Conservation (phyloP, 2,113 vertebrate species). For the Stigmatopora nigra region DNA sequence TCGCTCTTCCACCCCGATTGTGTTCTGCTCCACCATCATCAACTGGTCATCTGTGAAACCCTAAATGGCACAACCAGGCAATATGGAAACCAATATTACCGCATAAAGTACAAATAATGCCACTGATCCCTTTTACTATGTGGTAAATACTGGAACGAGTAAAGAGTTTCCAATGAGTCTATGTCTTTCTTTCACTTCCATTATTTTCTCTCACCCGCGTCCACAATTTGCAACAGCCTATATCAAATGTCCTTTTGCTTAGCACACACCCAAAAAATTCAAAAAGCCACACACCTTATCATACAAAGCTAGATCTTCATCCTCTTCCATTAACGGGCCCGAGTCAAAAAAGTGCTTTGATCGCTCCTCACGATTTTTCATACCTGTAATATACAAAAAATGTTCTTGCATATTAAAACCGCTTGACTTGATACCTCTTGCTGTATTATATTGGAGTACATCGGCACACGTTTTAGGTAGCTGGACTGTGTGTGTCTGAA, state of each 20-base stretch:
- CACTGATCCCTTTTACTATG: not conserved
- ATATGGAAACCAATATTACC: not conserved
- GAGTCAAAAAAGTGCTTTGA: slow-evolving; percentile 96
- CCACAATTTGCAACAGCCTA: not conserved
- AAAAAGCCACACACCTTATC: slow-evolving; percentile 72
- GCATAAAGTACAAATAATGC: not conserved
- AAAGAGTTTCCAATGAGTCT: too few relatives aligned
- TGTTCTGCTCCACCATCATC: slow-evolving; percentile 84
- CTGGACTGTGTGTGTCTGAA: slow-evolving; percentile 91
- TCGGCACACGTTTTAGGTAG: slow-evolving; percentile 91
- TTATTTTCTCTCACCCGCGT: not conserved
- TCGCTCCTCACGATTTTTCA: slow-evolving; percentile 96
- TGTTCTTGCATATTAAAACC: not conserved
- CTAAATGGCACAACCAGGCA: slow-evolving; percentile 48
- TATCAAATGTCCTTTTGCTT: not conserved
- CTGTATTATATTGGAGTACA: not conserved
- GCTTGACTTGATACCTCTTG: not conserved
- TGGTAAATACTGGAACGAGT: too few relatives aligned
- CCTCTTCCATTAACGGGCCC: slow-evolving; percentile 90
- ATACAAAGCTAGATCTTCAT: slow-evolving; percentile 82
- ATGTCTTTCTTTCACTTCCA: too few relatives aligned
- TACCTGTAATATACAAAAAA: slow-evolving; percentile 69
- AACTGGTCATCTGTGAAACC: slow-evolving; percentile 92
- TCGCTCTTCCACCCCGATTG: slow-evolving; percentile 85
- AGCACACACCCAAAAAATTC: not conserved